Evolutionary conservation across 2,113 vertebrate species (phyloP).

Genomic region (Salvelinus fontinalis): DNA sequence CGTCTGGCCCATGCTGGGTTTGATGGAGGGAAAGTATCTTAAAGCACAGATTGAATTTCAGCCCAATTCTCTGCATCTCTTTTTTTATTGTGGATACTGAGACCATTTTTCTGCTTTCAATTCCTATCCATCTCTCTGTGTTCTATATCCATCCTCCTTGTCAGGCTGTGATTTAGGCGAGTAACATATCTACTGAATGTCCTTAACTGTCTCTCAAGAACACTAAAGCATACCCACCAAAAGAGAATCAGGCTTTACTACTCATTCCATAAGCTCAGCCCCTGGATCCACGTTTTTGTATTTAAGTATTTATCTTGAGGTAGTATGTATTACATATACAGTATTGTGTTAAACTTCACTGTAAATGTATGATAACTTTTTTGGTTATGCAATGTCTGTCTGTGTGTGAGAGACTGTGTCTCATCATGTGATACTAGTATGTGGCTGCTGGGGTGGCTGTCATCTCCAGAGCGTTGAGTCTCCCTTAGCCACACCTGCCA

Average conservation of each 20-base stretch:
- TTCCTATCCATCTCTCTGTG: slow-evolving; percentile 29
- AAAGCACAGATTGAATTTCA: slow-evolving; percentile 63
- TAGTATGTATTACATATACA: no score
- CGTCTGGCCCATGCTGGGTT: slow-evolving; percentile 45
- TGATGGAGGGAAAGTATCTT: slow-evolving; percentile 50
- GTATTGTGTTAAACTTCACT: no score
- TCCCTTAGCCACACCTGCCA: slow-evolving; percentile 71
- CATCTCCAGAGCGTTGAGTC: slow-evolving; percentile 43
- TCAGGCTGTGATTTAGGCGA: slow-evolving; percentile 24
- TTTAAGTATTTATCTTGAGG: background rate
- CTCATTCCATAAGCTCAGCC: background rate
- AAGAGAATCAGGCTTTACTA: background rate
- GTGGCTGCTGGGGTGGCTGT: slow-evolving; percentile 46
- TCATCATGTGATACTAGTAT: background rate
- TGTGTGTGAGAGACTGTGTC: background rate
- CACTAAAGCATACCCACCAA: slow-evolving; percentile 13
- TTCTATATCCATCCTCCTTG: slow-evolving; percentile 17
- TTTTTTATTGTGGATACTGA: slow-evolving; percentile 32
- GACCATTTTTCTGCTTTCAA: slow-evolving; percentile 42
- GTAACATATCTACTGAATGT: slow-evolving; percentile 18
- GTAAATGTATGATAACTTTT: background rate
- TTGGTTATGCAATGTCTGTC: background rate
- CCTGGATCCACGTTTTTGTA: background rate
- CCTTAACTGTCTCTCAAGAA: slow-evolving; percentile 21
- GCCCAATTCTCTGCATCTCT: slow-evolving; percentile 36